A percentile compares a stretch with the other conserved stretches of the same genome.
phyloP scores from a whole-genome alignment of 2,888 invertebrate genomes.

The Philonicus albiceps region DNA sequence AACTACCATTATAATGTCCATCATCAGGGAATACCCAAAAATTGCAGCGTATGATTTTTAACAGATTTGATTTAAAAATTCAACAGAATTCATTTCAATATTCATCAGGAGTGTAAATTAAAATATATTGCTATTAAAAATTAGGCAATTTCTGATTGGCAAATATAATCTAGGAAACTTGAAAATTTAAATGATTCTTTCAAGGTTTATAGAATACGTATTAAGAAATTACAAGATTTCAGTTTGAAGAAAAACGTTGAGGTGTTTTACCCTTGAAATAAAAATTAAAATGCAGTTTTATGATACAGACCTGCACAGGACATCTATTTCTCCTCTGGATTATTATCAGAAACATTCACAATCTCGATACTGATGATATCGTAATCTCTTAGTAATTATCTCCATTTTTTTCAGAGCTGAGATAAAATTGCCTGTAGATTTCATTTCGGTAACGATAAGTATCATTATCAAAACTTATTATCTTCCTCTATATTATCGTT shows the following conservation, averaged over 20 bases:
- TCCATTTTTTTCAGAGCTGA: conserved; percentile 40
- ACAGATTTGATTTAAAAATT: too few species aligned
- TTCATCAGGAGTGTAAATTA: too few species aligned
- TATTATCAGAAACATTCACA: neutral
- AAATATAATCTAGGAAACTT: too few species aligned
- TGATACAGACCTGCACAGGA: neutral
- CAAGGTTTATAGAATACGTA: too few species aligned
- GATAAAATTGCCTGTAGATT: conserved; percentile 47
- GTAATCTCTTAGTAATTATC: conserved; percentile 39
- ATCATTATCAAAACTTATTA: conserved; percentile 63
- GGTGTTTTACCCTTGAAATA: neutral
- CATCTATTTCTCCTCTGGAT: neutral
- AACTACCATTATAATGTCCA: too few species aligned
- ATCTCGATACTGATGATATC: conserved; percentile 10
- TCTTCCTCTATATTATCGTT: conserved; percentile 59
- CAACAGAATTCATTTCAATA: too few species aligned
- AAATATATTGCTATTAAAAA: too few species aligned
- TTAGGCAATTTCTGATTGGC: too few species aligned
- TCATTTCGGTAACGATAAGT: conserved; percentile 58
- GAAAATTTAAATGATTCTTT: too few species aligned
- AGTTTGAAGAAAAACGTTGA: neutral
- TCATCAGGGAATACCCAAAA: too few species aligned
- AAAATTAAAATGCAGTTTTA: neutral
- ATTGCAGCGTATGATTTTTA: too few species aligned
- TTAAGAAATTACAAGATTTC: too few species aligned